Evolutionary conservation across 2,888 invertebrate species (phyloP), one percentile per base, ranked within the genome.

Genomic region (Nemotelus pantherinus): DNA sequence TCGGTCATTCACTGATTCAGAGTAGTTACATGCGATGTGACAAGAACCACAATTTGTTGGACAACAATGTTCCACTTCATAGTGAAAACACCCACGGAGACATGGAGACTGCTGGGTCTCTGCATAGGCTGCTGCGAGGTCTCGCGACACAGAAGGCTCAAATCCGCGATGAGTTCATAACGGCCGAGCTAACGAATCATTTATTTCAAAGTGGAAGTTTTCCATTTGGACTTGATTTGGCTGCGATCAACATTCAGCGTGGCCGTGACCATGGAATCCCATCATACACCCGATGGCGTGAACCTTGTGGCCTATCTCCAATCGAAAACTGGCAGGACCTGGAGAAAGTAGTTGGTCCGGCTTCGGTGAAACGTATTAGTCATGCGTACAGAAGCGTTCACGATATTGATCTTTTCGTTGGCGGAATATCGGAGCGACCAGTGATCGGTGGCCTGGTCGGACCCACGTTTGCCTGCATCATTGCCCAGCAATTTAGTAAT

Each of bases 231-330:
- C 92, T 96, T 90, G 96, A 96, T 84, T 88, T 96, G 78, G 95
- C 95, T 0, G 94, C 96, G 0, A 92, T 96, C 76, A 96, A 96
- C 82, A 93, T 96, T 55, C 96, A 96, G 85, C 88, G 94, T 75
- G 96, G 95, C 0, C 89, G 96, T 48, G 96, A 96, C 84, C 96
- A 96, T 84, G 96, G 96, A 0, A 89, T 96, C 0, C 92, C 95
- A 0, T 89, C 93, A 0, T 96, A 95, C 84, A 93, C 93, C 0
- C 85, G 90, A 0, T 96, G 94, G 94, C 89, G 95, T 50, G 90
- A 91, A 80, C 93, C 94, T 0, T 95, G 95, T 83, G 94, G 94
- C 0, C 85, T 95, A 1, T 90, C 91, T 0, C 87, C 90, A 1
- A 89, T 95, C 39, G 87, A 87, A 25, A 88, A 87, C 58, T 95